Conservation (phyloP, 2,113 vertebrate genomes). For the Symphodus melops region DNA sequence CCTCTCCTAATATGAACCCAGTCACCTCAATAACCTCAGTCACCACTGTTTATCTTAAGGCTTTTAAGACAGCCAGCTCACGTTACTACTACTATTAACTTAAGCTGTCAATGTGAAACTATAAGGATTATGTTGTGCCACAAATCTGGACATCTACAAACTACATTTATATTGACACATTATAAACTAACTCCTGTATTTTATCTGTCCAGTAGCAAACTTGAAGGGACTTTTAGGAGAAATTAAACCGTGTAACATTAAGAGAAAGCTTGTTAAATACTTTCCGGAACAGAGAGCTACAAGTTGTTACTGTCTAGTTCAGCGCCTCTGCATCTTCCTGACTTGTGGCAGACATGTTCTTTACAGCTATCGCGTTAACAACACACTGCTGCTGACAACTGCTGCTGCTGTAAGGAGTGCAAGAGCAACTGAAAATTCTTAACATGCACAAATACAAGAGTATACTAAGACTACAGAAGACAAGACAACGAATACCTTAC, state of each 20-base stretch:
- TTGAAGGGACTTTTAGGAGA: too few species aligned
- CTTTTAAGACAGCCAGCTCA: background rate
- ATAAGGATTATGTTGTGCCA: too few species aligned
- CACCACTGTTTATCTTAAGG: background rate
- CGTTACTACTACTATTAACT: background rate
- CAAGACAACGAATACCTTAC: background rate
- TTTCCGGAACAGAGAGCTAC: too few species aligned
- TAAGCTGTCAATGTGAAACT: too few species aligned
- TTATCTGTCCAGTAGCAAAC: too few species aligned
- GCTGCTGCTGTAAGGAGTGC: background rate
- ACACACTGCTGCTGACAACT: background rate
- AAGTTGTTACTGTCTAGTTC: background rate
- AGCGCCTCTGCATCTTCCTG: background rate
- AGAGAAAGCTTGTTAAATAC: too few species aligned
- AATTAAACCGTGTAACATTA: too few species aligned
- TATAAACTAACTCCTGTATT: too few species aligned
- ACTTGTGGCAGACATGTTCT: conserved; percentile 32
- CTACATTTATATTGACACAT: too few species aligned
- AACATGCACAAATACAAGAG: background rate
- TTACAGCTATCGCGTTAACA: conserved; percentile 14
- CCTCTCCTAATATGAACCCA: conserved; percentile 51
- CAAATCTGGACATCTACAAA: too few species aligned
- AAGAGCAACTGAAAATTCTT: background rate
- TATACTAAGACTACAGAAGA: accelerated
- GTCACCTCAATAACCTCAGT: conserved; percentile 31